Evolutionary conservation across 2,797 vertebrate genomes (phyloP).

Genomic region (Sebastolobus altivelis): DNA sequence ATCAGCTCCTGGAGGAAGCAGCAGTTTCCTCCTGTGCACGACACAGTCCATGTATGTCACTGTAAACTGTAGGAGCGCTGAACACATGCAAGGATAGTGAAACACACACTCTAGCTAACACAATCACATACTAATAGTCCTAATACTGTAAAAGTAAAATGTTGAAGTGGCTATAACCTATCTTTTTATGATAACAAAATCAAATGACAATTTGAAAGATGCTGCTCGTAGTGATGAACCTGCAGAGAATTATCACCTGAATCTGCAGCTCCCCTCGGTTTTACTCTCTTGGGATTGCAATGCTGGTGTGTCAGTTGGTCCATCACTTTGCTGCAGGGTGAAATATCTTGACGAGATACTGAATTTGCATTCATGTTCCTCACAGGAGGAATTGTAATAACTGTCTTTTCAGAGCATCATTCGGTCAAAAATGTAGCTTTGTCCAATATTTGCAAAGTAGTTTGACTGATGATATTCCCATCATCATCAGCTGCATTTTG

Average conservation of each 20-base stretch:
- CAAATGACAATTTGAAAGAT: neutral
- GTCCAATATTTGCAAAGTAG: neutral
- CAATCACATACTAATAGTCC: neutral
- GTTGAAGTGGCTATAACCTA: neutral
- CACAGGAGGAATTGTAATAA: neutral
- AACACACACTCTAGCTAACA: neutral
- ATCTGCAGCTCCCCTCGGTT: neutral
- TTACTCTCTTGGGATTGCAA: neutral
- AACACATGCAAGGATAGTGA: constrained; percentile 19
- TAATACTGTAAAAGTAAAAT: neutral
- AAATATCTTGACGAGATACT: neutral
- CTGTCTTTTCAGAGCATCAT: neutral
- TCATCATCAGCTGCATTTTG: neutral
- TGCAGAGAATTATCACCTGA: neutral
- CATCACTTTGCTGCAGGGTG: neutral
- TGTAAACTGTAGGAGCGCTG: constrained; percentile 15
- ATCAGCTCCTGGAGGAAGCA: constrained; percentile 81
- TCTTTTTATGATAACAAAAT: neutral
- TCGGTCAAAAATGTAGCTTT: neutral
- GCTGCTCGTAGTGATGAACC: neutral
- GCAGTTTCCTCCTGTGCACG: constrained; percentile 80
- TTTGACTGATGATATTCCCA: neutral
- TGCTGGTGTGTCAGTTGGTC: neutral
- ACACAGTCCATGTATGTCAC: constrained; percentile 49
- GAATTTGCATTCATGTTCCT: neutral